Evolutionary conservation across 1,140 invertebrate genomes (phyloP), one percentile per base, ranked within the genome.

Genomic region (Acromyrmex charruanus): DNA sequence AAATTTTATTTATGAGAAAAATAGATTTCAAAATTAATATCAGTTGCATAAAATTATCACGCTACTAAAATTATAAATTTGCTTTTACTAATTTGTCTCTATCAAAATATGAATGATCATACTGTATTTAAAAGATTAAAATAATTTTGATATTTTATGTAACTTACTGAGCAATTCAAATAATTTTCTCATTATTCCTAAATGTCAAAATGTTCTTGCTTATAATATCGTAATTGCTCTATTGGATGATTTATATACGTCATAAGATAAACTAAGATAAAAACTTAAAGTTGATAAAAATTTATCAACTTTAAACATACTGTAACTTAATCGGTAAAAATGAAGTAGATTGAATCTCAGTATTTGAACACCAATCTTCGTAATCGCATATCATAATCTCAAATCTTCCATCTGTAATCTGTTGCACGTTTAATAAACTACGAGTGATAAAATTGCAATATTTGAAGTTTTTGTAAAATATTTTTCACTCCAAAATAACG

Each of bases 231-330:
- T n/a, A 39, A 3, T 12, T 39, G n/a, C 35, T 63, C 0, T 66
- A 4, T 66, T 66, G 35, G 65, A 66, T 66, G 31, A 66, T 66
- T 66, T 66, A 66, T 66, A 10, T 44, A 10, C 1, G 31, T 66
- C 35, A 2, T 39, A 10, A 39, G 65, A 39, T 66, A 66, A 66
- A 21, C 18, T 66, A 14, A 51, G 12, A 51, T 39, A 39, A 66
- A 66, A 66, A 66, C 39, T 44, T 66, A 21, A 35, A 35, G 5
- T 35, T 35, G 5, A 35, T 35, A 66, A 35, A 35, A 39, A 66
- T 66, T 44, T 66, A 66, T 31, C 18, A 66, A 66, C 7, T 35
- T 66, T 66, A 66, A 66, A 39, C n/a, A 66, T 66, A 39, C 10
- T 44, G 39, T 39, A 66, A 21, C 18, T 35, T 18, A 31, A 66